Percentiles rank a stretch among this genome's conserved stretches.
phyloP scores from a whole-genome alignment of 2,888 invertebrate genomes.

The Tachystola acroxantha region DNA sequence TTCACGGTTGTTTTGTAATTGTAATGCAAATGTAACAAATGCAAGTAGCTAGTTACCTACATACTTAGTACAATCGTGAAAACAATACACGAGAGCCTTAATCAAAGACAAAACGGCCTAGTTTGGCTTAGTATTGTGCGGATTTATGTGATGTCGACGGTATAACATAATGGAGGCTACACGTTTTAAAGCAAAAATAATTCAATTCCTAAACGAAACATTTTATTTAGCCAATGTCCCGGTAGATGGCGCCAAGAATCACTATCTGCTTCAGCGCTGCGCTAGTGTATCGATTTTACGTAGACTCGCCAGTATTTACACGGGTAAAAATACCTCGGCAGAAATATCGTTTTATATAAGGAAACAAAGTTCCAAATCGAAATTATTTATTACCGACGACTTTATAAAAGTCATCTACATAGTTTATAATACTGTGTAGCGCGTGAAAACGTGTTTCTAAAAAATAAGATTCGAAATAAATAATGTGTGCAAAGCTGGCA shows the following conservation, averaged over 20 bases:
- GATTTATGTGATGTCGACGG: too few relatives aligned
- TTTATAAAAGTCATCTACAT: background rate
- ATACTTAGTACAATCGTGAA: too few relatives aligned
- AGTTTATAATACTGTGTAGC: background rate
- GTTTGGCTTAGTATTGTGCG: too few relatives aligned
- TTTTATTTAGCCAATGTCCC: background rate
- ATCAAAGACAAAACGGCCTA: too few relatives aligned
- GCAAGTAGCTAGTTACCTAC: too few relatives aligned
- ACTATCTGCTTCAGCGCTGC: slow-evolving; percentile 63
- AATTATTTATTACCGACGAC: slow-evolving; percentile 1
- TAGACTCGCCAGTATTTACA: slow-evolving; percentile 49
- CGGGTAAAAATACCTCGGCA: slow-evolving; percentile 35
- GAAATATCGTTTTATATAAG: slow-evolving; percentile 16
- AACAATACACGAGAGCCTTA: too few relatives aligned
- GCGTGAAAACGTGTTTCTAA: slow-evolving; percentile 3
- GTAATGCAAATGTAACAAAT: too few relatives aligned
- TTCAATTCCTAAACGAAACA: slow-evolving; percentile 6
- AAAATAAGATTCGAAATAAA: slow-evolving; percentile 7
- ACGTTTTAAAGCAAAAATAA: too few relatives aligned
- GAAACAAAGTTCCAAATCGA: slow-evolving; percentile 4
- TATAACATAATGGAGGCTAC: too few relatives aligned
- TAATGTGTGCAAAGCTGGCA: slow-evolving; percentile 39
- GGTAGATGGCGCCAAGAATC: slow-evolving; percentile 54
- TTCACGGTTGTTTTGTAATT: too few relatives aligned
- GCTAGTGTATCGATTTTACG: slow-evolving; percentile 70